phyloP scores from a whole-genome alignment of 2,797 vertebrate genomes.

The Danio jaintianensis region DNA sequence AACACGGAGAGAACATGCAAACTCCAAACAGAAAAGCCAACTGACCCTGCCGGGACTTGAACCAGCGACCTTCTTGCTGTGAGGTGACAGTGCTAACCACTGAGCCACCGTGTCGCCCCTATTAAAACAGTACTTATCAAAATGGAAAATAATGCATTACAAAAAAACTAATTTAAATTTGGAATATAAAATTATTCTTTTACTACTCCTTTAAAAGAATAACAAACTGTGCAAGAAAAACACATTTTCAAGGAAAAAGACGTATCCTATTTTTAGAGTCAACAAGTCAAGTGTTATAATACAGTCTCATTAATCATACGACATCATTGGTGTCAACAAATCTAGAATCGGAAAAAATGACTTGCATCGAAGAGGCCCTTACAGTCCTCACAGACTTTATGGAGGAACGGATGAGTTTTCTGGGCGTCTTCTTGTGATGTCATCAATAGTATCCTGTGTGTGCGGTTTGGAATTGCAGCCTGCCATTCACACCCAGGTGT shows the following conservation, averaged over 20 bases:
- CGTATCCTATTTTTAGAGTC: conserved; percentile 1
- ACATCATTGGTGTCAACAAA: conserved; percentile 27
- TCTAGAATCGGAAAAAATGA: neutral
- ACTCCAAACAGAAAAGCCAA: too few relatives aligned
- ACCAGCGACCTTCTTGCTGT: too few relatives aligned
- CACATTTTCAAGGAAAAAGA: neutral
- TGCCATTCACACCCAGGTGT: conserved; percentile 71
- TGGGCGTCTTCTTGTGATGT: conserved; percentile 75
- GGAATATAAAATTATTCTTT: neutral
- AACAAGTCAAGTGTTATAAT: neutral
- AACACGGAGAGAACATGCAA: too few relatives aligned
- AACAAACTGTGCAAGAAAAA: neutral
- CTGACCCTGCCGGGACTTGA: too few relatives aligned
- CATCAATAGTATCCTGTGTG: conserved; percentile 81
- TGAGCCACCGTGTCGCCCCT: too few relatives aligned
- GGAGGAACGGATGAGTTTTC: conserved; percentile 72
- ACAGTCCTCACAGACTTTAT: conserved; percentile 14
- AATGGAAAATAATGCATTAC: neutral
- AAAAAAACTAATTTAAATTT: neutral
- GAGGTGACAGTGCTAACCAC: too few relatives aligned
- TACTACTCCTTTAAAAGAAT: neutral
- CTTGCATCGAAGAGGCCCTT: conserved; percentile 21
- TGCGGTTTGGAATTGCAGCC: conserved; percentile 61
- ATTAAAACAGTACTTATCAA: too few relatives aligned
- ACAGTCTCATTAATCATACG: neutral